Percentiles rank a stretch among this genome's conserved stretches.
These are phyloP conservation scores for Drosophila tristis DNA, from an alignment of 1,140 invertebrate species.

Conservation along the genomic window DNA sequence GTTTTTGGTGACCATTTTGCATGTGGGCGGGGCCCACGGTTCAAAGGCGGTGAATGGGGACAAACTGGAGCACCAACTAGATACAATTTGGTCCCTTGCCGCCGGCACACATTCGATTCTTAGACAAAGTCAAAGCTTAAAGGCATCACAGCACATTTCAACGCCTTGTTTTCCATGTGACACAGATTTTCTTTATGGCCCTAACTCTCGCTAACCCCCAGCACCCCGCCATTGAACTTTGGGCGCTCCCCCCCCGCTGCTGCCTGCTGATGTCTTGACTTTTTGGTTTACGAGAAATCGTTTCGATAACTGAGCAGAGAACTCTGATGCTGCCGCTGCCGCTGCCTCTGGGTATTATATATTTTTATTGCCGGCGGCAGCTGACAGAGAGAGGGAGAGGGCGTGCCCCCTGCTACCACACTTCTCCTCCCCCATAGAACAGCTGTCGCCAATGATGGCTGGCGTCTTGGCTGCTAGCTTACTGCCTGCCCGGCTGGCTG, in stretches of 20 bases:
- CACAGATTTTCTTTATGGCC: slow-evolving; percentile 67
- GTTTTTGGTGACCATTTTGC: slow-evolving; percentile 53
- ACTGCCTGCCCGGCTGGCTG: background rate
- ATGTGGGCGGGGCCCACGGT: slow-evolving; percentile 34
- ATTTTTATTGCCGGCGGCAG: slow-evolving; percentile 65
- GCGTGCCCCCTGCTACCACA: slow-evolving; percentile 20
- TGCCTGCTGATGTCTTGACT: slow-evolving; percentile 42
- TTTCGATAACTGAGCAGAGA: slow-evolving; percentile 58
- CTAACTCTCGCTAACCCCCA: slow-evolving; percentile 29
- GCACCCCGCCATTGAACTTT: background rate
- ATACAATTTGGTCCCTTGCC: background rate
- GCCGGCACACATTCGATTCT: slow-evolving; percentile 19
- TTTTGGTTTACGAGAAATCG: slow-evolving; percentile 51
- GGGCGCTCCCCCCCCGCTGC: background rate
- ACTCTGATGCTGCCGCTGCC: slow-evolving; percentile 30
- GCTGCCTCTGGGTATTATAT: slow-evolving; percentile 62
- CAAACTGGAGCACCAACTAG: background rate
- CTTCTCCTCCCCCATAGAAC: slow-evolving; percentile 23
- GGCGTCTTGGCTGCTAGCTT: background rate
- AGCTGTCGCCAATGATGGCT: slow-evolving; percentile 74
- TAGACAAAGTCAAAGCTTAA: slow-evolving; percentile 60
- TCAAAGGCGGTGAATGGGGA: no score
- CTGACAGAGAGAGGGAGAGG: slow-evolving; percentile 8
- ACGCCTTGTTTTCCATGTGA: slow-evolving; percentile 43
- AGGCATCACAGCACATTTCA: slow-evolving; percentile 40